Evolutionary conservation across 2,113 vertebrate genomes (phyloP).

Genomic region (Indri indri): DNA sequence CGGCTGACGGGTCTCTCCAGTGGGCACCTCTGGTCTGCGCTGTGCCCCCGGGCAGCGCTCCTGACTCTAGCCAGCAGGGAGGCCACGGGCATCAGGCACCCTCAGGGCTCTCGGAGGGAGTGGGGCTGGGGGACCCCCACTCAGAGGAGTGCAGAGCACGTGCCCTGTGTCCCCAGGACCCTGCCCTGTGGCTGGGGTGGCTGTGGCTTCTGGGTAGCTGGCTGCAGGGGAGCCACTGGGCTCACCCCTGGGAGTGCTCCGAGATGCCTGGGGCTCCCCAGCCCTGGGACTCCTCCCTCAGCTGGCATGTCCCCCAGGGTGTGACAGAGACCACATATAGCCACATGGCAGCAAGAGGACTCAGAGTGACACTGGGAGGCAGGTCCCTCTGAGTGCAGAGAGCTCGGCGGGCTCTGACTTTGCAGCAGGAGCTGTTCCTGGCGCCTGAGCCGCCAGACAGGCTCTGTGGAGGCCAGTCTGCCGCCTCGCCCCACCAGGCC

Average conservation of each 20-base stretch:
- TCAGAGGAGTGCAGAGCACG: fast-evolving
- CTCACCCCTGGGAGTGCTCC: not conserved
- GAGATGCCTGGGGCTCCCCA: fast-evolving
- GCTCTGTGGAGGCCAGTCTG: not conserved
- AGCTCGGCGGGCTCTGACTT: fast-evolving
- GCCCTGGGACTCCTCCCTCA: too few relatives aligned
- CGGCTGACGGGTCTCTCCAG: not conserved
- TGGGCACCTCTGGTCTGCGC: not conserved
- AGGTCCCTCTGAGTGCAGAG: not conserved
- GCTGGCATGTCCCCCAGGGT: fast-evolving
- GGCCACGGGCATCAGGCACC: fast-evolving
- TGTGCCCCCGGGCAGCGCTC: not conserved
- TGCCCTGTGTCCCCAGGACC: not conserved
- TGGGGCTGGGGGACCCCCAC: not conserved
- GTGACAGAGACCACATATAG: fast-evolving
- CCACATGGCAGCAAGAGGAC: not conserved
- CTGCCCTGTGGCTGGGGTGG: not conserved
- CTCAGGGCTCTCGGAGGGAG: not conserved
- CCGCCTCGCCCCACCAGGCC: not conserved
- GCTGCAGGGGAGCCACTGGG: not conserved
- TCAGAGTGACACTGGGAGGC: not conserved
- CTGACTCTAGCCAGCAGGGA: not conserved
- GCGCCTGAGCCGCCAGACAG: too few relatives aligned
- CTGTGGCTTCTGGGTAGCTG: not conserved
- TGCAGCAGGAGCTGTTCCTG: too few relatives aligned